Conservation (phyloP, 2,797 vertebrate genomes). For the Lagocephalus sceleratus region DNA sequence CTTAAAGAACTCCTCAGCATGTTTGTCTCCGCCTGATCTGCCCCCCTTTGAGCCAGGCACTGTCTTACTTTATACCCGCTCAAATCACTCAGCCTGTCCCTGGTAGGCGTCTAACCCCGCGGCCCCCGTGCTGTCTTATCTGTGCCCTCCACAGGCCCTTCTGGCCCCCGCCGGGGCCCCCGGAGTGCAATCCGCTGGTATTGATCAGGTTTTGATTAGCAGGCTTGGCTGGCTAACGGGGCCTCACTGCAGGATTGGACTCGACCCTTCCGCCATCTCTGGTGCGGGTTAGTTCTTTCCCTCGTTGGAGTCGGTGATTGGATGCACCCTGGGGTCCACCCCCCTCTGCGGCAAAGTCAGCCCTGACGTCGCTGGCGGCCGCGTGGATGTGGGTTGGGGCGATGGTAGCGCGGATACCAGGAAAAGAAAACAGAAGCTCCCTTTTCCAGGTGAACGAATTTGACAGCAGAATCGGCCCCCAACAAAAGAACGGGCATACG, state of each 20-base stretch:
- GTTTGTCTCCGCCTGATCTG: constrained; percentile 32
- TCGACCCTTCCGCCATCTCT: constrained; percentile 41
- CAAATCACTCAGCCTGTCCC: constrained; percentile 72
- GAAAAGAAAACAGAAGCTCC: constrained; percentile 11
- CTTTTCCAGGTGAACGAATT: constrained; percentile 18
- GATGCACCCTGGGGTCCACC: constrained; percentile 43
- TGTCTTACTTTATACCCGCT: constrained; percentile 57
- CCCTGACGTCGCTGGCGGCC: constrained; percentile 13
- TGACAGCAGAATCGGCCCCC: constrained; percentile 39
- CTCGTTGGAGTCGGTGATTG: constrained; percentile 65
- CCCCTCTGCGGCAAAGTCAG: constrained; percentile 15
- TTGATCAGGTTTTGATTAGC: constrained; percentile 80
- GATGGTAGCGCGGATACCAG: constrained; percentile 24
- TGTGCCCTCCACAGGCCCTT: constrained; percentile 41
- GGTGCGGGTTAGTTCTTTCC: constrained; percentile 58
- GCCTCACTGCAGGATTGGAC: constrained; percentile 58
- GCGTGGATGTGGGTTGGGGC: too few species aligned
- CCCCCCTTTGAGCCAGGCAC: constrained; percentile 32
- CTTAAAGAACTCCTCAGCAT: constrained; percentile 28
- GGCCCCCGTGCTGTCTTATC: constrained; percentile 39
- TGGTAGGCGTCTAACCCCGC: constrained; percentile 45
- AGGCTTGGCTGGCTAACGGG: constrained; percentile 68
- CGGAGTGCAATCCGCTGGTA: constrained; percentile 74
- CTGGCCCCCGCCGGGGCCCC: constrained; percentile 54
- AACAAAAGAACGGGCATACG: constrained; percentile 55